These are phyloP conservation scores for Tachystola acroxantha DNA, from an alignment of 2,888 invertebrate species.

Conservation along the genomic window DNA sequence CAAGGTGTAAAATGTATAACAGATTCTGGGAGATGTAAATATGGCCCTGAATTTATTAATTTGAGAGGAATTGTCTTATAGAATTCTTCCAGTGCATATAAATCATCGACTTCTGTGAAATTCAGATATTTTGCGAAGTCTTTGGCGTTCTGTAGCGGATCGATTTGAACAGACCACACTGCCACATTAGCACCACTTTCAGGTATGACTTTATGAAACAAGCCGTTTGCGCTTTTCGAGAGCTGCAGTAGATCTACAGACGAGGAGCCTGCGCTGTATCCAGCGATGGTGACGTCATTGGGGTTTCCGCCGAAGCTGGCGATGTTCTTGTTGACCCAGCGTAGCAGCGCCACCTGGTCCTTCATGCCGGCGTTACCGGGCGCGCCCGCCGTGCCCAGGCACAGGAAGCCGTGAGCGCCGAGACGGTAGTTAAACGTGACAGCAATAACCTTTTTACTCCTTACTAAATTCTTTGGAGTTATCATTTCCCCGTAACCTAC, in stretches of 20 bases:
- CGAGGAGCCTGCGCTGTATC: constrained; percentile 61
- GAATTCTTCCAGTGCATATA: constrained; percentile 36
- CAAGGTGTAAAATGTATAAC: constrained; percentile 16
- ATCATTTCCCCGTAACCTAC: constrained; percentile 43
- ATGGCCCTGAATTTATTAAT: constrained; percentile 20
- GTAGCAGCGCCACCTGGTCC: constrained; percentile 62
- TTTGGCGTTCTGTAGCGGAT: constrained; percentile 52
- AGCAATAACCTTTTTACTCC: constrained; percentile 52
- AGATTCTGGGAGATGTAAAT: constrained; percentile 20
- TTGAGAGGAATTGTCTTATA: constrained; percentile 31
- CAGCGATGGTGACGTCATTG: constrained; percentile 59
- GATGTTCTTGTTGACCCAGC: constrained; percentile 64
- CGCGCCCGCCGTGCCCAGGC: constrained; percentile 57
- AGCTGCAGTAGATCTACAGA: constrained; percentile 45
- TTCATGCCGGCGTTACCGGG: constrained; percentile 66
- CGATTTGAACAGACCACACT: constrained; percentile 56
- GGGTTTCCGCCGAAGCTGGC: constrained; percentile 63
- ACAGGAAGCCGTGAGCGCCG: constrained; percentile 56
- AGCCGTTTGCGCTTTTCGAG: constrained; percentile 45
- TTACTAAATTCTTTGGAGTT: constrained; percentile 35
- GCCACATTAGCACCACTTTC: constrained; percentile 58
- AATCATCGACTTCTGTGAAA: constrained; percentile 28
- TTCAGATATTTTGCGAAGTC: constrained; percentile 43
- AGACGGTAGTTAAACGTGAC: constrained; percentile 66
- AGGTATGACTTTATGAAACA: constrained; percentile 56